Evolutionary conservation across 2,888 invertebrate genomes (phyloP), one percentile per base, ranked within the genome.

Genomic region (Hylaea fasciaria): DNA sequence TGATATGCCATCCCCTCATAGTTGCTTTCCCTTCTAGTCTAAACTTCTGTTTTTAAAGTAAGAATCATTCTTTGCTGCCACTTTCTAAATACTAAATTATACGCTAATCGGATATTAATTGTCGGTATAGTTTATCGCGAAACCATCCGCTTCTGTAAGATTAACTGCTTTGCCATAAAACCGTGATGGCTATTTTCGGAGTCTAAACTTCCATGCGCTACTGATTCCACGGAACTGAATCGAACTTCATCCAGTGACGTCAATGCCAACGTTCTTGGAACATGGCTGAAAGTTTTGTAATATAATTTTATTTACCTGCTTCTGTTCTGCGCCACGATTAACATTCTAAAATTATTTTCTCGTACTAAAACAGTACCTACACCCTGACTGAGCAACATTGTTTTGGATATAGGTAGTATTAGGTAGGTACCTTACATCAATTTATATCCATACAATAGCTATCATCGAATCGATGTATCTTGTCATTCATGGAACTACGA

Each of bases 191-290:
- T 82, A 82, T 82, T 83, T 86, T 75, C 57, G 73, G 76, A 61
- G 66, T 66, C 69, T 70, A 75, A 82, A 74, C 76, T 78, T 76
- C 66, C 74, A 77, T 75, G 35, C 65, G 72, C 66, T n/a, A 22
- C 22, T 71, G 72, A 74, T 87, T 86, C 85, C 74, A 35, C 73
- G 86, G 84, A 87, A 72, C 76, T 64, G 74, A 78, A 77, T 71
- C 72, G 84, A 87, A 73, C 76, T 65, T 69, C 22, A 22, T 22
- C 72, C 71, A 73, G 71, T 90, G 87, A 87, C 89, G 89, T 89
- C 87, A 87, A 79, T 80, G 64, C 66, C 75, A 57, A 73, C 72
- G 74, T 85, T 85, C 81, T 70, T 66, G 73, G 82, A 83, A 82
- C 57, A 69, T 70, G 67, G 59, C 51, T 65, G 64, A 73, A 72